Evolutionary conservation across 2,888 invertebrate species (phyloP).

Genomic region (Sphaeridia pumilis): DNA sequence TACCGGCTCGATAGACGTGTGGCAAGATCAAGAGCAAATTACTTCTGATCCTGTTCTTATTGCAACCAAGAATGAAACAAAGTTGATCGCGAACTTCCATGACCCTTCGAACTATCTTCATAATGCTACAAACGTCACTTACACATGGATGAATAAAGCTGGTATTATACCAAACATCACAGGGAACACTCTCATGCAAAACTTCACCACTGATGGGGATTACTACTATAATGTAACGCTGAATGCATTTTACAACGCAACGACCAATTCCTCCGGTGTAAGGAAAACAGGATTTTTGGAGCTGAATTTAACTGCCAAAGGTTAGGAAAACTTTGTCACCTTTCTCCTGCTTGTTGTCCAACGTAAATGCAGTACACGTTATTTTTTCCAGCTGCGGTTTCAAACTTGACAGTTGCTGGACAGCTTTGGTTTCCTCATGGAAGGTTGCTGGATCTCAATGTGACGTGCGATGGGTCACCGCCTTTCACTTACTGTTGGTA

Average conservation of each 20-base stretch:
- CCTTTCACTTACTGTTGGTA: slow-evolving; percentile 60
- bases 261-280: slow-evolving; percentile 8
- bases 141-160: slow-evolving; percentile 25
- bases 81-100: slow-evolving; percentile 21
- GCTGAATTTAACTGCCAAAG: slow-evolving; percentile 53
- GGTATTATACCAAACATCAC: slow-evolving; percentile 24
- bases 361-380: not conserved
- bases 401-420: slow-evolving; percentile 56
- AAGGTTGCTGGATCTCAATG: slow-evolving; percentile 56
- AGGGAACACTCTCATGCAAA: slow-evolving; percentile 18
- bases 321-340: slow-evolving; percentile 42
- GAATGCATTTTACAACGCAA: slow-evolving; percentile 20
- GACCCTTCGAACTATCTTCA: slow-evolving; percentile 18
- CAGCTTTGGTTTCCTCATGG: slow-evolving; percentile 73
- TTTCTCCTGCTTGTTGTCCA: not conserved
- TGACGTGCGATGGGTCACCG: slow-evolving; percentile 60
- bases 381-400: not conserved
- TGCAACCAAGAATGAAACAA: slow-evolving; percentile 23
- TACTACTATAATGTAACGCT: slow-evolving; percentile 22
- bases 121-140: slow-evolving; percentile 20
- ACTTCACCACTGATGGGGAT: slow-evolving; percentile 24
- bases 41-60: slow-evolving; percentile 17
- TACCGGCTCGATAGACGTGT: slow-evolving; percentile 22
- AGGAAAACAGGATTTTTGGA: slow-evolving; percentile 56
- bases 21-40: slow-evolving; percentile 18